Evolutionary conservation across 2,113 vertebrate species (phyloP).

Genomic region (Cyphotilapia sp.): DNA sequence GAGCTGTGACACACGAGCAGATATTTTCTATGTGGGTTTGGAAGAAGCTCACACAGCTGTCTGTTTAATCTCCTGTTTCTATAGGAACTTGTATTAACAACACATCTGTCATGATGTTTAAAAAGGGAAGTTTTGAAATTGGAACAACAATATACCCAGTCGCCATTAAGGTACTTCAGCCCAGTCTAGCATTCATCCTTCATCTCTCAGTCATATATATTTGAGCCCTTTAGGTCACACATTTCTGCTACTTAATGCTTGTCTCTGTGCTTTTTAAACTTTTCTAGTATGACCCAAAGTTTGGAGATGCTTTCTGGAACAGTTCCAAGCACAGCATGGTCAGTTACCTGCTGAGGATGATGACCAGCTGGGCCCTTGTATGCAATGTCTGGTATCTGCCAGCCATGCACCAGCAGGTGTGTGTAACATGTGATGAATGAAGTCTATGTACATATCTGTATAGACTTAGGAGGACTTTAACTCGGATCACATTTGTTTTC

Average conservation of each 20-base stretch:
- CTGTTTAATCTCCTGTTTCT: neutral
- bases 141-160: conserved; percentile 94
- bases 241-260: neutral
- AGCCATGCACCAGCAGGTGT: conserved; percentile 87
- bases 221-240: neutral
- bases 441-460: neutral
- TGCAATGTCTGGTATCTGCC: conserved; percentile 96
- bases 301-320: conserved; percentile 98
- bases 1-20: neutral
- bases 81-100: conserved; percentile 97
- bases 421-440: neutral
- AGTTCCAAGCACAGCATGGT: conserved; percentile 92
- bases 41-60: neutral
- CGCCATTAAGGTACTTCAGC: conserved; percentile 77
- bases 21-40: neutral
- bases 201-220: neutral
- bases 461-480: neutral
- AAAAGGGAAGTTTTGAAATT: conserved; percentile 98
- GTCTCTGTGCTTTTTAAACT: neutral
- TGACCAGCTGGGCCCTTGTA: conserved; percentile 98
- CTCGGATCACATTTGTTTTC: neutral
- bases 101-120: conserved; percentile 99
- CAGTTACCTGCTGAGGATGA: conserved; percentile 90
- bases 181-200: neutral
- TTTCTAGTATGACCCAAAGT: conserved; percentile 89